A percentile compares a stretch with the other conserved stretches of the same genome.
Evolutionary conservation across 1,140 invertebrate species (phyloP).

Genomic region (Orchesella cincta): DNA sequence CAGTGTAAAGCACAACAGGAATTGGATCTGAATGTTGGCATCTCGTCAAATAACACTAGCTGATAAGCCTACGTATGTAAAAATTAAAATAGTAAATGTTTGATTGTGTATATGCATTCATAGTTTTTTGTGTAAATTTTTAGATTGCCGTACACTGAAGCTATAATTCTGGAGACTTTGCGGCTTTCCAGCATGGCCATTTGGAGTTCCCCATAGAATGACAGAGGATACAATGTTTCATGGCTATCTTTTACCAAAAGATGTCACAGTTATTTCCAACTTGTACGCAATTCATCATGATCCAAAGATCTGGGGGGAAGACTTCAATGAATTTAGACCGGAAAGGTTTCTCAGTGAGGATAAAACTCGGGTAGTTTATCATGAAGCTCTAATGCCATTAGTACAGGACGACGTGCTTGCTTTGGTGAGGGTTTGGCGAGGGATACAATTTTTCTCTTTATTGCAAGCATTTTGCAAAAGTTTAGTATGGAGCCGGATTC

Average conservation of each 20-base stretch:
- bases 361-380: conserved; percentile 35
- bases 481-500: background rate
- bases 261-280: conserved; percentile 33
- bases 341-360: conserved; percentile 50
- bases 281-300: background rate
- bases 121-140: conserved; percentile 10
- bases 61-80: too few species aligned
- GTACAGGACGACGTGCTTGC: conserved; percentile 65
- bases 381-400: conserved; percentile 47
- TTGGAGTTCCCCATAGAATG: conserved; percentile 8
- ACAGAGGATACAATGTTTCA: conserved; percentile 22
- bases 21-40: too few species aligned
- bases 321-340: conserved; percentile 54
- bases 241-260: conserved; percentile 45
- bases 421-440: conserved; percentile 47
- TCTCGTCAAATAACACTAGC: too few species aligned
- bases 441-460: background rate
- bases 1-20: too few species aligned
- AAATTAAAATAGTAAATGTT: too few species aligned
- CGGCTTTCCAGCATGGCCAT: background rate
- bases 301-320: conserved; percentile 54
- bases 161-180: conserved; percentile 9
- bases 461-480: background rate
- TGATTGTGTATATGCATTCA: too few species aligned
- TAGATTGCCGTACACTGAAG: conserved; percentile 33